A percentile compares a stretch with the other conserved stretches of the same genome.
phyloP scores from a whole-genome alignment of 2,113 vertebrate genomes.

The Gnathonemus longibarbis region DNA sequence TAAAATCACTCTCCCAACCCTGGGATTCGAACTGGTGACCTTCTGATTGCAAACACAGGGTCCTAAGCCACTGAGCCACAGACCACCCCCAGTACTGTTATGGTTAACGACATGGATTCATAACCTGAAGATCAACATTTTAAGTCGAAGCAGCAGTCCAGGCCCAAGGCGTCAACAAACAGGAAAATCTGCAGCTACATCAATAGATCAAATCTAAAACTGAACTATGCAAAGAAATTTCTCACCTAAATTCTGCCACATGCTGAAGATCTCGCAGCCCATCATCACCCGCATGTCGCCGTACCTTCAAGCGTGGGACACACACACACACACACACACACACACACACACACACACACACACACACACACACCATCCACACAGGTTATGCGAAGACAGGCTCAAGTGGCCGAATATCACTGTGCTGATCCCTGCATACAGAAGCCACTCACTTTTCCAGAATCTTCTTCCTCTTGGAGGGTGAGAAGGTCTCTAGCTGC shows the following conservation, averaged over 20 bases:
- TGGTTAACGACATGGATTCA: neutral
- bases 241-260: conserved; percentile 98
- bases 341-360: no score
- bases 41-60: neutral
- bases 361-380: neutral
- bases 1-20: neutral
- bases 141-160: neutral
- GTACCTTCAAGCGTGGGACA: conserved; percentile 60
- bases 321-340: no score
- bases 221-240: neutral
- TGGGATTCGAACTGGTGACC: neutral
- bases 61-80: neutral
- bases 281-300: conserved; percentile 99
- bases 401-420: neutral
- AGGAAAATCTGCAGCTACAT: neutral
- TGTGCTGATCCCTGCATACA: neutral
- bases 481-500: conserved; percentile 91
- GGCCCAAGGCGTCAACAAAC: neutral
- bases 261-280: conserved; percentile 99
- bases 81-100: neutral
- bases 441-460: conserved; percentile 83
- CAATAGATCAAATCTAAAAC: neutral
- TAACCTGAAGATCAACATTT: neutral
- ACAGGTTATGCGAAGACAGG: conserved; percentile 20
- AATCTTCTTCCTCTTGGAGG: conserved; percentile 93